Conservation (phyloP, 2,113 vertebrate species). For the Cisticola juncidis region DNA sequence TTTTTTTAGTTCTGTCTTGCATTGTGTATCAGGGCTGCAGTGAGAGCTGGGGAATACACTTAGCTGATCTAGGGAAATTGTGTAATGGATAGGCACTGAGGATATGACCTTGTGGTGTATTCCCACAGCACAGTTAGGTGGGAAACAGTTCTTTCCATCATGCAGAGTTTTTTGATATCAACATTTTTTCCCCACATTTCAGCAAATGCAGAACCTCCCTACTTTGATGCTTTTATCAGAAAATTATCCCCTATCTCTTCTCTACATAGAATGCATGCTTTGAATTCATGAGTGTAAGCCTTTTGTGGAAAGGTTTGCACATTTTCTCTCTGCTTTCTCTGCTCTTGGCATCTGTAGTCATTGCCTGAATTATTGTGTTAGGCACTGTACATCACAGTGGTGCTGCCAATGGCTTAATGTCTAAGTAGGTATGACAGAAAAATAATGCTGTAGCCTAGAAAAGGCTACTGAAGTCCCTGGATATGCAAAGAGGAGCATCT, state of each 20-base stretch:
- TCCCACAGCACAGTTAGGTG: constrained; percentile 10
- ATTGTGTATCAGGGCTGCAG: neutral
- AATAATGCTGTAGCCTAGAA: neutral
- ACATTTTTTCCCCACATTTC: neutral
- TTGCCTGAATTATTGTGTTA: constrained; percentile 10
- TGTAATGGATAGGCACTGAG: constrained; percentile 40
- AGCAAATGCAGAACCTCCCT: constrained; percentile 8
- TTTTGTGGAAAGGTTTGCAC: neutral
- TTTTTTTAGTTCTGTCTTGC: neutral
- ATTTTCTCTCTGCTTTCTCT: constrained; percentile 9
- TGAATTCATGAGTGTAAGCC: constrained; percentile 39
- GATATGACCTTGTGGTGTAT: constrained; percentile 36
- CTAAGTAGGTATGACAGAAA: neutral
- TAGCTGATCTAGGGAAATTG: constrained; percentile 37
- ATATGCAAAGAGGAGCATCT: neutral
- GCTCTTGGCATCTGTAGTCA: neutral
- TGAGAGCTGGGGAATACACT: neutral
- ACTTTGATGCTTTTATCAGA: constrained; percentile 52
- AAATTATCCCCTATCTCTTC: constrained; percentile 45
- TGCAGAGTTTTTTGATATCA: constrained; percentile 1
- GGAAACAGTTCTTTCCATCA: constrained; percentile 4
- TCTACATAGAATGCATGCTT: constrained; percentile 5
- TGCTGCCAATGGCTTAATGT: neutral
- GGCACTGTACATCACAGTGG: neutral
- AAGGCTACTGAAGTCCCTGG: neutral